Evolutionary conservation across 2,888 invertebrate species (phyloP).

Genomic region (Diarsia rubi): DNA sequence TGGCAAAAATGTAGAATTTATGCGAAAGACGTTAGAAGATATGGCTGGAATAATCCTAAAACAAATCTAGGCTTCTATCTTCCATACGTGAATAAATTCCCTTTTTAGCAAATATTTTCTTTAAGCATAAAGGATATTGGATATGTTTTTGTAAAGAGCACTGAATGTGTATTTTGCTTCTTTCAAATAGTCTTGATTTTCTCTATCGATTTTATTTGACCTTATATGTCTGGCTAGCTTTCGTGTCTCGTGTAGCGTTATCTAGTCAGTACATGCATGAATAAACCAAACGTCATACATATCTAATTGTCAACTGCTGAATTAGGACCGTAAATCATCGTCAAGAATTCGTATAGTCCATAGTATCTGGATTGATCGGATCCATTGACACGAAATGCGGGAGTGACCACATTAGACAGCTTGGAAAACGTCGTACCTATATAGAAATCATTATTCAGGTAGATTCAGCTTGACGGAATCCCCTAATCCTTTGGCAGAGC

Average conservation of each 20-base stretch:
- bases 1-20: slow-evolving; percentile 39
- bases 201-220: slow-evolving; percentile 43
- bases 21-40: slow-evolving; percentile 17
- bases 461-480: slow-evolving; percentile 1
- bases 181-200: slow-evolving; percentile 5
- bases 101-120: slow-evolving; percentile 42
- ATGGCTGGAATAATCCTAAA: slow-evolving; percentile 33
- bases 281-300: neutral
- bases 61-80: slow-evolving; percentile 38
- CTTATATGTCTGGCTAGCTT: slow-evolving; percentile 23
- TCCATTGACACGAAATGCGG: neutral
- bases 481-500: neutral
- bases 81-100: slow-evolving; percentile 16
- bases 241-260: neutral
- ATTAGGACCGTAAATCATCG: neutral
- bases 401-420: neutral
- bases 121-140: slow-evolving; percentile 29
- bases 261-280: neutral
- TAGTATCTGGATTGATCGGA: neutral
- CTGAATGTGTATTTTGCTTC: slow-evolving; percentile 25
- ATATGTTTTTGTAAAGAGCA: slow-evolving; percentile 30
- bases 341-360: neutral
- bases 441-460: neutral
- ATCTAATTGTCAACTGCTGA: neutral
- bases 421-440: neutral